A percentile compares a stretch with the other conserved stretches of the same genome.
Evolutionary conservation across 2,797 vertebrate species (phyloP).

Genomic region (Sardinella longiceps): DNA sequence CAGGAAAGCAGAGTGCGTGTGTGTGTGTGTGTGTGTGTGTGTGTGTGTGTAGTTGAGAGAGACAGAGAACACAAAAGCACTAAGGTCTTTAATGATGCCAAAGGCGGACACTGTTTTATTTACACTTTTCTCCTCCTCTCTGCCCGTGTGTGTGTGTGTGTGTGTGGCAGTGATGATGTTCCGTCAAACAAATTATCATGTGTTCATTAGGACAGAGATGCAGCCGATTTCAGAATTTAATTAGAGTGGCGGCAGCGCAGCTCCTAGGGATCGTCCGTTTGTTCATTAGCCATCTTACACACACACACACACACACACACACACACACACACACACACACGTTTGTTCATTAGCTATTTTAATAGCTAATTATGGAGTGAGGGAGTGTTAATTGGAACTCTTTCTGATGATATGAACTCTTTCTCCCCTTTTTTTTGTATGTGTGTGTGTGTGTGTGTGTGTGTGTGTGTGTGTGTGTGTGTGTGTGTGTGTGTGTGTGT

Average conservation of each 20-base stretch:
- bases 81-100: constrained; percentile 31
- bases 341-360: constrained; percentile 75
- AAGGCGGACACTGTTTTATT: constrained; percentile 45
- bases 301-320: constrained; percentile 7
- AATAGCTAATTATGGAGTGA: constrained; percentile 87
- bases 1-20: constrained; percentile 25
- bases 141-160: not conserved
- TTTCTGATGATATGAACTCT: constrained; percentile 74
- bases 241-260: constrained; percentile 64
- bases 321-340: constrained; percentile 13
- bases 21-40: not conserved
- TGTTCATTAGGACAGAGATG: constrained; percentile 59
- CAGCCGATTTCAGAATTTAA: constrained; percentile 71
- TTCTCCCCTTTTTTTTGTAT: constrained; percentile 57
- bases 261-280: constrained; percentile 68
- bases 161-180: constrained; percentile 27
- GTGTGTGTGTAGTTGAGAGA: not conserved
- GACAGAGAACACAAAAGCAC: constrained; percentile 24
- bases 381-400: constrained; percentile 92
- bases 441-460: not conserved
- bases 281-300: constrained; percentile 72
- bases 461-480: not conserved
- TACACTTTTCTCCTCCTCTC: constrained; percentile 28
- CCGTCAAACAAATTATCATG: constrained; percentile 60
- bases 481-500: not conserved